These are phyloP conservation scores for Plutella xylostella DNA, from an alignment of 2,888 invertebrate genomes.

Conservation along the genomic window DNA sequence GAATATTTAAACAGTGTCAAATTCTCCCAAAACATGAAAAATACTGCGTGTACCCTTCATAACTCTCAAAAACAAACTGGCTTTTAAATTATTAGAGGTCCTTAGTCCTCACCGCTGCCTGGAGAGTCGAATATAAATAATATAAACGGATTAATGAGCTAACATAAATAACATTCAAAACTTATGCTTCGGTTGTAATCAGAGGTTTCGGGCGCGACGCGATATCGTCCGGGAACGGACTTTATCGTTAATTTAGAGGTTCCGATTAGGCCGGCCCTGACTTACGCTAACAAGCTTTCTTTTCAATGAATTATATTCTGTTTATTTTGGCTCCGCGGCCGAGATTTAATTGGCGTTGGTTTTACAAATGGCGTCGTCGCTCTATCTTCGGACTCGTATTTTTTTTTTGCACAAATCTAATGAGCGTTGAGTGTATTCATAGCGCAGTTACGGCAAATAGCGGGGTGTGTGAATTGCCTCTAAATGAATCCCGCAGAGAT, in stretches of 20 bases:
- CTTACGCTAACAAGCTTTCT: slow-evolving; percentile 64
- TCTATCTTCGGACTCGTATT: background rate
- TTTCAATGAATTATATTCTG: slow-evolving; percentile 42
- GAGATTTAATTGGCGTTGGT: slow-evolving; percentile 4
- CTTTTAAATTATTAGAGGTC: slow-evolving; percentile 1
- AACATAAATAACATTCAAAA: slow-evolving; percentile 43
- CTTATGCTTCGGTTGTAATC: slow-evolving; percentile 52
- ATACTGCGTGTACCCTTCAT: background rate
- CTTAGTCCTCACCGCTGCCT: slow-evolving; percentile 2
- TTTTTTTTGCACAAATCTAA: background rate
- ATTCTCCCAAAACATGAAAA: background rate
- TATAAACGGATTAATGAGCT: slow-evolving; percentile 25
- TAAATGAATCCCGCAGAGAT: too few relatives aligned
- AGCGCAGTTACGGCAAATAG: too few relatives aligned
- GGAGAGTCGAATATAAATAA: slow-evolving; percentile 6
- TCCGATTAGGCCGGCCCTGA: slow-evolving; percentile 56
- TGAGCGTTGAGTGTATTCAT: too few relatives aligned
- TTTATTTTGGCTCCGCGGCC: slow-evolving; percentile 3
- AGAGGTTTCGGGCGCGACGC: slow-evolving; percentile 49
- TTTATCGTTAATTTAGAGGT: slow-evolving; percentile 67
- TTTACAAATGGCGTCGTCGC: background rate
- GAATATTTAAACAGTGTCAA: too few relatives aligned
- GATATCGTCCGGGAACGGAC: slow-evolving; percentile 54
- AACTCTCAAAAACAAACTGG: slow-evolving; percentile 3
- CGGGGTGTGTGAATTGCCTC: too few relatives aligned